Conservation (phyloP, 2,888 invertebrate species). For the Loripinus fragilis region DNA sequence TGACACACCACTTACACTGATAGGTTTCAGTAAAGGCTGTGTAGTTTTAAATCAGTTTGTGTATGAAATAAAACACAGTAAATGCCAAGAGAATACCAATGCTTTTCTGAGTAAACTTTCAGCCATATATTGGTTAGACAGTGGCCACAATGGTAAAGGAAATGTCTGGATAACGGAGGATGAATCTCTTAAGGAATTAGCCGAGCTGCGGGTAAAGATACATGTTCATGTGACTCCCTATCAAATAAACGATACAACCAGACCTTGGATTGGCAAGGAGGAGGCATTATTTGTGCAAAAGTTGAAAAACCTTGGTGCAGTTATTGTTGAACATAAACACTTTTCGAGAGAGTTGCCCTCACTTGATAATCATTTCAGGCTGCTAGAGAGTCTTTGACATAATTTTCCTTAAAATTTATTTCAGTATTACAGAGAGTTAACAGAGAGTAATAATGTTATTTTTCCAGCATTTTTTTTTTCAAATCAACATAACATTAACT, state of each 20-base stretch:
- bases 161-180: slow-evolving; percentile 94
- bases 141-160: slow-evolving; percentile 93
- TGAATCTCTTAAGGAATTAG: slow-evolving; percentile 89
- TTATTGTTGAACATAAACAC: slow-evolving; percentile 87
- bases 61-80: slow-evolving; percentile 88
- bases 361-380: slow-evolving; percentile 90
- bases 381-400: slow-evolving; percentile 84
- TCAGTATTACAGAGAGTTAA: no score
- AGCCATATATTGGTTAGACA: slow-evolving; percentile 95
- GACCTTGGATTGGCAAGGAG: slow-evolving; percentile 94
- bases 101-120: slow-evolving; percentile 85
- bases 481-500: no score
- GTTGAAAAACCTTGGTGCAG: slow-evolving; percentile 88
- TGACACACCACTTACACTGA: slow-evolving; percentile 81
- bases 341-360: slow-evolving; percentile 86
- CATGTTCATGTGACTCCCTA: slow-evolving; percentile 94
- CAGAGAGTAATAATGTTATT: no score
- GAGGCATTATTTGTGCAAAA: slow-evolving; percentile 90
- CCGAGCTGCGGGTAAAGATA: slow-evolving; percentile 86
- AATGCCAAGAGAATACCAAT: slow-evolving; percentile 81
- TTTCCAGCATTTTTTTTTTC: no score
- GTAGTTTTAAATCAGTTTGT: slow-evolving; percentile 96
- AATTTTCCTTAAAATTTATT: no score
- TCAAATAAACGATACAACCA: slow-evolving; percentile 90
- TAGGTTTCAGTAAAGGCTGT: slow-evolving; percentile 97